Conservation (phyloP, 1,140 invertebrate species). For the Eciton burchellii region DNA sequence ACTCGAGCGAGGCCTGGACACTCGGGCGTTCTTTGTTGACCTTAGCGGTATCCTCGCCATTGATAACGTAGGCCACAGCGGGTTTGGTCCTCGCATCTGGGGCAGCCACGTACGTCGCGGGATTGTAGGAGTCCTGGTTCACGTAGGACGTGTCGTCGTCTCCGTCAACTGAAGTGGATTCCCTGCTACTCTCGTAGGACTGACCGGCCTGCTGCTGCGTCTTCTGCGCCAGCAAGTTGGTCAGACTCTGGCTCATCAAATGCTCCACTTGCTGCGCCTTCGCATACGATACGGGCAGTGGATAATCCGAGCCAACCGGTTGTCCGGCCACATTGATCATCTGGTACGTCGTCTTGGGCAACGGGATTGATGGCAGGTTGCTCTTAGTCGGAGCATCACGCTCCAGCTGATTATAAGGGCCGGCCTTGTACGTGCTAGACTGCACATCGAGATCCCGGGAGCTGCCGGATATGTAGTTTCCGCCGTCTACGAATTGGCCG, state of each 20-base stretch:
- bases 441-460: slow-evolving; percentile 79
- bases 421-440: slow-evolving; percentile 76
- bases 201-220: slow-evolving; percentile 66
- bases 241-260: slow-evolving; percentile 76
- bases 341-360: slow-evolving; percentile 77
- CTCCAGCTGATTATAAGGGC: slow-evolving; percentile 75
- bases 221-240: slow-evolving; percentile 77
- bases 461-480: slow-evolving; percentile 78
- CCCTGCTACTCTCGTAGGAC: slow-evolving; percentile 52
- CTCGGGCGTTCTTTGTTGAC: slow-evolving; percentile 57
- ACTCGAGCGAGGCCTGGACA: not conserved
- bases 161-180: not conserved
- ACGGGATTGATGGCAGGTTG: not conserved
- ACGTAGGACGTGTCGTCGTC: slow-evolving; percentile 11
- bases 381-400: slow-evolving; percentile 58
- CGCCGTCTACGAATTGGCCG: slow-evolving; percentile 77
- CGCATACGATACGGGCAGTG: slow-evolving; percentile 64
- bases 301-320: slow-evolving; percentile 74
- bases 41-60: slow-evolving; percentile 73
- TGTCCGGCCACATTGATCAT: slow-evolving; percentile 77
- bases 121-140: slow-evolving; percentile 53
- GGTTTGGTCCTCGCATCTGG: slow-evolving; percentile 74
- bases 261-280: slow-evolving; percentile 80
- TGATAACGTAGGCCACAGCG: slow-evolving; percentile 76
- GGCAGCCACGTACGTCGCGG: slow-evolving; percentile 62